Base-by-base conservation (phyloP, 2,888 invertebrate species). In the Microchrysa polita region DNA sequence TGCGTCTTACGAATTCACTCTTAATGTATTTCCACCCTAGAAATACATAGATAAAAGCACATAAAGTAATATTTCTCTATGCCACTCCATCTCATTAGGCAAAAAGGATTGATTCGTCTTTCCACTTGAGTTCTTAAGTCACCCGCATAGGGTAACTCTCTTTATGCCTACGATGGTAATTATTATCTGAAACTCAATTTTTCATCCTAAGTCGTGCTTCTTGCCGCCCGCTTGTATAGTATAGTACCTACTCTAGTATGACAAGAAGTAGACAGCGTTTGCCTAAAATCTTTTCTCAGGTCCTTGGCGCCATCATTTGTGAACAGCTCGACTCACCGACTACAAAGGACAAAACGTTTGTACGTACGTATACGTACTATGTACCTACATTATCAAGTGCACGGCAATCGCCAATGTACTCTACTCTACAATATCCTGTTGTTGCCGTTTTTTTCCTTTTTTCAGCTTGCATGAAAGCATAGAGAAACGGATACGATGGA, bases 351-450 rank as follows among this genome's bases (percentile, higher is more conserved):
- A 55, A 20, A 18, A 55, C 10, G 55, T 34, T 34, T 34, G 27
- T 34, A 34, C 55, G 20, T 55, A 16, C 18, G 14, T 2, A 16
- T 20, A 55, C 5, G n/a, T 55, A 55, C 55, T 5, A 5, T 2
- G 18, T 20, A 55, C 5, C n/a, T 55, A 55, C 55, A 20, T 9
- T 14, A 16, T 55, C 10, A 16, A 20, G 18, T 10, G 55, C 5
- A 52, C 60, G 34, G 60, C 61, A 63, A 63, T 63, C 42, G 20
- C 61, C 61, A 18, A 63, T 40, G 61, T 18, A 63, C 42, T 63
- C 20, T 34, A 40, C 16, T n/a, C n/a, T 27, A 60, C 34, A 16
- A 20, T 20, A 16, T 63, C 61, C 7, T 34, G 27, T 34, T 34
- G 27, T n/a, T n/a, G n/a, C 61, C 61, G 61, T 34, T 59, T 59